These are phyloP conservation scores for Hybos culiciformis DNA, from an alignment of 2,888 invertebrate species.

Conservation along the genomic window DNA sequence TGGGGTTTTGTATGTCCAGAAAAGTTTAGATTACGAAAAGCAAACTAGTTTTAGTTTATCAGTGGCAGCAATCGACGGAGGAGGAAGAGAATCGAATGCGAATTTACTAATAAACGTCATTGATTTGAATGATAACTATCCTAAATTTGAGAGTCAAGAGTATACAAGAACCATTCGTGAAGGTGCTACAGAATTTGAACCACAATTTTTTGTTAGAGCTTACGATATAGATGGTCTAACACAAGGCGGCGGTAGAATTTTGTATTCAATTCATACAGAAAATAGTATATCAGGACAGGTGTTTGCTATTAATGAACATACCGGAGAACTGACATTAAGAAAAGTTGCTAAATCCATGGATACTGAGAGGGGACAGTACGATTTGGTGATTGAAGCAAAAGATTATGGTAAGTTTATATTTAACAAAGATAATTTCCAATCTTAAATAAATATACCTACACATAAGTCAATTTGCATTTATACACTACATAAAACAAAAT, in stretches of 20 bases:
- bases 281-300: slow-evolving; percentile 53
- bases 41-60: slow-evolving; percentile 69
- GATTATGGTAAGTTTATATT: slow-evolving; percentile 44
- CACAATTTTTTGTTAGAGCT: slow-evolving; percentile 66
- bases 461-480: too few species aligned
- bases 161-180: slow-evolving; percentile 65
- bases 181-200: slow-evolving; percentile 60
- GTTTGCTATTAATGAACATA: slow-evolving; percentile 49
- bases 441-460: too few species aligned
- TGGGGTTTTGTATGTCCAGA: slow-evolving; percentile 54
- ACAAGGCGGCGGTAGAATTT: slow-evolving; percentile 55
- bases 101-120: slow-evolving; percentile 56
- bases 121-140: slow-evolving; percentile 67
- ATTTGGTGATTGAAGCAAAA: slow-evolving; percentile 51
- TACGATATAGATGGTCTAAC: slow-evolving; percentile 59
- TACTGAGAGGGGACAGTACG: slow-evolving; percentile 60
- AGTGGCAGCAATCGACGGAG: slow-evolving; percentile 68
- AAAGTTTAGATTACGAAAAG: slow-evolving; percentile 59
- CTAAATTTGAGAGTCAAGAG: slow-evolving; percentile 53
- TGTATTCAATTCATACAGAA: slow-evolving; percentile 51
- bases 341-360: slow-evolving; percentile 55
- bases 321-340: slow-evolving; percentile 55
- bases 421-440: too few species aligned
- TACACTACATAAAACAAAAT: too few species aligned
- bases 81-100: slow-evolving; percentile 54